Conservation (phyloP, 1,140 invertebrate species). For the Orchestia grillus region DNA sequence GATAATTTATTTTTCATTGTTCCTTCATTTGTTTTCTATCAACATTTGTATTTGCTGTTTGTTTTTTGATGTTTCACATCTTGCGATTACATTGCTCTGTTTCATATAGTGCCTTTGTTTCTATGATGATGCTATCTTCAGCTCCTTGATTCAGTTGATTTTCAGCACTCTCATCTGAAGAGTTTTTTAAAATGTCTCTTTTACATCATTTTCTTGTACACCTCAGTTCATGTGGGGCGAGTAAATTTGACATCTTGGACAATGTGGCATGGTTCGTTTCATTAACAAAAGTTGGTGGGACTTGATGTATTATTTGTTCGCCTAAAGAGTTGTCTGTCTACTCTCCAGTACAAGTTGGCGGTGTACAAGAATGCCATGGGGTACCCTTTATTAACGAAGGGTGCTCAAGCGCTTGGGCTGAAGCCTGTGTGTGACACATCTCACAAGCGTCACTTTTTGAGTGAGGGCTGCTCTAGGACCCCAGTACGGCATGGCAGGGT, state of each 20-base stretch:
- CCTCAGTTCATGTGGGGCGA: too few relatives aligned
- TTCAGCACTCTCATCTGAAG: too few relatives aligned
- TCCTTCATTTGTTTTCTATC: too few relatives aligned
- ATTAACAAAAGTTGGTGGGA: background rate
- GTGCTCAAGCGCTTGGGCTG: background rate
- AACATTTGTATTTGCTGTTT: too few relatives aligned
- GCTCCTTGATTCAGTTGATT: too few relatives aligned
- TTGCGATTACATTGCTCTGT: too few relatives aligned
- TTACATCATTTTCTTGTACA: too few relatives aligned
- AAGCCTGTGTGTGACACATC: background rate
- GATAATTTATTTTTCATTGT: too few relatives aligned
- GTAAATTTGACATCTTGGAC: background rate
- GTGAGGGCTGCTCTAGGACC: background rate
- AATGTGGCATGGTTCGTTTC: background rate
- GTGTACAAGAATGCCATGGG: background rate
- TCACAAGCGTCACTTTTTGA: slow-evolving; percentile 8
- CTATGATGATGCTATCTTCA: too few relatives aligned
- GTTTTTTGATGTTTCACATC: too few relatives aligned
- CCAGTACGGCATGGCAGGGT: slow-evolving; percentile 51
- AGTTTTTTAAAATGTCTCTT: too few relatives aligned
- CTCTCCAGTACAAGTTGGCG: background rate
- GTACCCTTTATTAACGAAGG: background rate
- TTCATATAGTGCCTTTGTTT: too few relatives aligned
- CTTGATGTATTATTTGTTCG: background rate
- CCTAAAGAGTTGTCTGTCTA: background rate